phyloP scores from a whole-genome alignment of 2,888 invertebrate genomes.

The Flexamia atlantica region DNA sequence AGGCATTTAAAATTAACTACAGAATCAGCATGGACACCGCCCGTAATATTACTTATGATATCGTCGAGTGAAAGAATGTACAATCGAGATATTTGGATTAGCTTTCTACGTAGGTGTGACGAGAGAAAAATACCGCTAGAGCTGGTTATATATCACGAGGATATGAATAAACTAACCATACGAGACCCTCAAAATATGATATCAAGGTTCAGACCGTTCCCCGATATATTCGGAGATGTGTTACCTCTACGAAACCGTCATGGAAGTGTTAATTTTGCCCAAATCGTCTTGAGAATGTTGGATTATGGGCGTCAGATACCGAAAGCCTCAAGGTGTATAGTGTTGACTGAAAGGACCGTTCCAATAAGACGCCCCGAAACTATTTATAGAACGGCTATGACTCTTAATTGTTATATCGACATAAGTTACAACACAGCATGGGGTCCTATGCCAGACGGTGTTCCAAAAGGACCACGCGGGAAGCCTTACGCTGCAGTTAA shows the following conservation, averaged over 20 bases:
- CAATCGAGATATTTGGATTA: conserved; percentile 1
- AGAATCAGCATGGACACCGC: background rate
- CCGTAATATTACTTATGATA: background rate
- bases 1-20: background rate
- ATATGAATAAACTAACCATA: conserved; percentile 9
- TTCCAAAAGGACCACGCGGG: background rate
- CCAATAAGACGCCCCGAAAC: background rate
- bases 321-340: background rate
- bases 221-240: background rate
- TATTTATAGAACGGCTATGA: background rate
- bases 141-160: conserved; percentile 8
- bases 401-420: conserved; percentile 24
- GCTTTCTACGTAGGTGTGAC: background rate
- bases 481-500: conserved; percentile 19
- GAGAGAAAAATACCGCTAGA: background rate
- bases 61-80: background rate
- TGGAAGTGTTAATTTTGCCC: conserved; percentile 36
- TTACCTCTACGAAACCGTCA: background rate
- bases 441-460: background rate
- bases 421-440: conserved; percentile 16
- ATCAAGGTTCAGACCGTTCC: conserved; percentile 42
- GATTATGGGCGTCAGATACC: conserved; percentile 32
- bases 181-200: conserved; percentile 23
- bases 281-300: background rate
- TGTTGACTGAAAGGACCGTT: conserved; percentile 7